Evolutionary conservation across 2,888 invertebrate genomes (phyloP).

Genomic region (Drosophila meridiana): DNA sequence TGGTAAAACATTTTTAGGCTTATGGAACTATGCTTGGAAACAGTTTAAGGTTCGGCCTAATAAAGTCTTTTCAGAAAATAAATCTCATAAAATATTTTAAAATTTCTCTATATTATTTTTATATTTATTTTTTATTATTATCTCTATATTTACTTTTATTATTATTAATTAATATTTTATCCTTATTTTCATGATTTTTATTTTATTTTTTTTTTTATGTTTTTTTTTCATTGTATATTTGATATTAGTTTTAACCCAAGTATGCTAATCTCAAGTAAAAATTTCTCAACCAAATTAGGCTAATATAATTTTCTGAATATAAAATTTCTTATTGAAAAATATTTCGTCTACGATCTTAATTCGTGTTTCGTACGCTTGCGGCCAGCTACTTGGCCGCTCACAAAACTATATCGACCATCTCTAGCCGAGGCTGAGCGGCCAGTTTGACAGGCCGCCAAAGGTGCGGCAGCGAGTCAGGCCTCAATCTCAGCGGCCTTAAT

Average conservation of each 20-base stretch:
- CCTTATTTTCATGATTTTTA: no score
- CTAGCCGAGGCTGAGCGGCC: conserved; percentile 54
- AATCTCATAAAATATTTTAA: no score
- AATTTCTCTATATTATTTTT: no score
- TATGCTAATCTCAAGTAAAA: not conserved
- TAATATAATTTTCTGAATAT: not conserved
- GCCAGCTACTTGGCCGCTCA: not conserved
- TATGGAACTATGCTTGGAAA: no score
- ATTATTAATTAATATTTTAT: no score
- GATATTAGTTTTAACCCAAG: not conserved
- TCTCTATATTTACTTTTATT: no score
- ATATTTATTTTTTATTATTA: no score
- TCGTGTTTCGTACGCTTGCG: not conserved
- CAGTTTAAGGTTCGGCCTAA: no score
- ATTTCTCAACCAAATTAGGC: not conserved
- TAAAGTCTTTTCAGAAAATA: no score
- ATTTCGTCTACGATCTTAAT: not conserved
- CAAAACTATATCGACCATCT: conserved; percentile 26
- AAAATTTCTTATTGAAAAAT: not conserved
- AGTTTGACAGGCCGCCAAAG: conserved; percentile 77
- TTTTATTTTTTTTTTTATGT: no score
- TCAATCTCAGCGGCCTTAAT: conserved; percentile 63
- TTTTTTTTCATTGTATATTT: not conserved
- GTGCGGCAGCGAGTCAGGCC: conserved; percentile 60
- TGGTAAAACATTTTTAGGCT: no score